A percentile compares a stretch with the other conserved stretches of the same genome.
Evolutionary conservation across 2,888 invertebrate genomes (phyloP).

Genomic region (Machimus atricapillus): DNA sequence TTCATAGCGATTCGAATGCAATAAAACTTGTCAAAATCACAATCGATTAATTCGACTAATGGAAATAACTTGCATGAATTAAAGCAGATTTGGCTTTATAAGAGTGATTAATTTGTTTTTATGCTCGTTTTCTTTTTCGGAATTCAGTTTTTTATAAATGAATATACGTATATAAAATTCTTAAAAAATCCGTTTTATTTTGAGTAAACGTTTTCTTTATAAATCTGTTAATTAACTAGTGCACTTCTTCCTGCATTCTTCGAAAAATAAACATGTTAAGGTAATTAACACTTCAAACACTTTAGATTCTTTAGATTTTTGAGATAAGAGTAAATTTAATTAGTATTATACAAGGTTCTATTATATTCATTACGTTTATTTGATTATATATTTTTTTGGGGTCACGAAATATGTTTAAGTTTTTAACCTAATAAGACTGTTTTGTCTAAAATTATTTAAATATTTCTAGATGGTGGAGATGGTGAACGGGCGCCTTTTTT

Average conservation of each 20-base stretch:
- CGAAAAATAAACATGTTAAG: neutral
- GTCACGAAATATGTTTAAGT: neutral
- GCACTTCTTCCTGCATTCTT: neutral
- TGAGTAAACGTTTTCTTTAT: neutral
- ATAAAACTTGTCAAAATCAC: neutral
- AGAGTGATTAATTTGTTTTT: neutral
- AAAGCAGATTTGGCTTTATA: neutral
- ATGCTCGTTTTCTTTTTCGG: neutral
- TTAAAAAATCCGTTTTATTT: neutral
- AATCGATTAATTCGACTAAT: neutral
- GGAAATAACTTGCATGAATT: neutral
- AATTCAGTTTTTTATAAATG: neutral
- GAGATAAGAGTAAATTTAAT: neutral
- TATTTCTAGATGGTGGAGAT: constrained; percentile 49
- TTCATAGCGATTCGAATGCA: neutral
- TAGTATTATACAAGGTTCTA: neutral
- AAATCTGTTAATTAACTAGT: neutral
- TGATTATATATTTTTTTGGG: neutral
- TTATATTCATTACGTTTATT: neutral
- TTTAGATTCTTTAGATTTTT: neutral
- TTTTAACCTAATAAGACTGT: neutral
- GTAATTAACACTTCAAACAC: neutral
- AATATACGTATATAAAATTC: neutral
- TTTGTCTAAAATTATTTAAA: neutral
- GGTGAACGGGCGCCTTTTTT: constrained; percentile 68